Base-by-base conservation (phyloP, 92 coral and sea anemone species). In the Galaxea fascicularis region DNA sequence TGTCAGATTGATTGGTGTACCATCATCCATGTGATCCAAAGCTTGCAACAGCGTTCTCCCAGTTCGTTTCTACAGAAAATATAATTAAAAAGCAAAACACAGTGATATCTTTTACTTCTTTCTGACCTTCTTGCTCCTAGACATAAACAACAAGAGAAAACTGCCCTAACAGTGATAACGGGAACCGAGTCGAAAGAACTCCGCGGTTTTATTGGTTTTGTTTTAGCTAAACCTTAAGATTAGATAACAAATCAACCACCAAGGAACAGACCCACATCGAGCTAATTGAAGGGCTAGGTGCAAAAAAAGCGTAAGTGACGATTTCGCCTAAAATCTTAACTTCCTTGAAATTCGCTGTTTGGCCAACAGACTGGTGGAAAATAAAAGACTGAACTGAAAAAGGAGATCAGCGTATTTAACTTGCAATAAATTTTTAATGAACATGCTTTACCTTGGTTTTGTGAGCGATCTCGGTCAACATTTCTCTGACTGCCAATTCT, bases 401-500 rank as follows among this genome's bases (percentile, higher is more conserved):
- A 35, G 41, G 41, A 35, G 41, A 2, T 35, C 41, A 35, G 41
- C 41, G 41, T 35, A 35, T 35, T 6, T 6, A 35, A 35, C 3
- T 35, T 29, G 47, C 15, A 67, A 1, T 6, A 49, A 3, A 25
- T 35, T 12, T 18, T 26, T 12, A 8, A 8, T n/a, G 15, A 45
- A 17, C 20, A 24, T 16, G 24, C 46, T 71, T 35, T 80, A 88
- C 97, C 91, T 88, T 85, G 27, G 95, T 92, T 83, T 90, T 90
- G 39, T 49, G 57, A 1, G 90, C 95, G 71, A 95, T 85, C 73
- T 88, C 96, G 59, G 91, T 92, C 62, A 95, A 87, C 94, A 95
- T 93, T 53, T 95, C 98, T 22, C 98, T 91, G 31, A 95, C 98
- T 4, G 98, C 98, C 68, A 94, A 88, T 63, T 95, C 98, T 4